phyloP scores from a whole-genome alignment of 2,113 vertebrate species.

The Macquaria australasica region DNA sequence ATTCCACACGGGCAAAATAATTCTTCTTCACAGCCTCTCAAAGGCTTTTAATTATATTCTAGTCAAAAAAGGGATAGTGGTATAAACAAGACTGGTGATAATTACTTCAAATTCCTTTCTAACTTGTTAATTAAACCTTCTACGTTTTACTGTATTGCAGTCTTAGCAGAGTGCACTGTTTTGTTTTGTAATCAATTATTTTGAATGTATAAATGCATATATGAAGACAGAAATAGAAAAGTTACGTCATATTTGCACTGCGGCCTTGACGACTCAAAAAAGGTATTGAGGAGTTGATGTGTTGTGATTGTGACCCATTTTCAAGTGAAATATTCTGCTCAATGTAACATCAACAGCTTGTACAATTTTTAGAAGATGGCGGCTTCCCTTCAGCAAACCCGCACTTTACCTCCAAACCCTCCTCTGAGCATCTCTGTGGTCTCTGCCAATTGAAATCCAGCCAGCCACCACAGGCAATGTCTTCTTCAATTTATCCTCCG shows the following conservation, averaged over 20 bases:
- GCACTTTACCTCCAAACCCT: conserved; percentile 43
- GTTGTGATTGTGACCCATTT: conserved; percentile 19
- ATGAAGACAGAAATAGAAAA: neutral
- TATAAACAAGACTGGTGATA: conserved; percentile 1
- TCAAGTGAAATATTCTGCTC: conserved; percentile 15
- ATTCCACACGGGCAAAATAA: conserved; percentile 29
- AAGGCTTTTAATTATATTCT: conserved; percentile 22
- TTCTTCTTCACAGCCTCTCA: conserved; percentile 17
- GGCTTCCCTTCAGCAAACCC: conserved; percentile 40
- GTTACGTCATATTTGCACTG: neutral
- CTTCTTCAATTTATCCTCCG: conserved; percentile 58
- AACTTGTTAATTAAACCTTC: neutral
- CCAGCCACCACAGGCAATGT: conserved; percentile 59
- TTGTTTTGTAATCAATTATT: neutral
- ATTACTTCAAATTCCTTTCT: conserved; percentile 2
- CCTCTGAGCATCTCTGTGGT: conserved; percentile 38
- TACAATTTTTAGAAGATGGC: conserved; percentile 23
- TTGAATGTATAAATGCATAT: neutral
- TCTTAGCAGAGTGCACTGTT: neutral
- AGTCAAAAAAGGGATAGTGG: neutral
- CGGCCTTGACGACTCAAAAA: neutral
- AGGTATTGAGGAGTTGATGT: neutral
- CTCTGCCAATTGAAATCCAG: conserved; percentile 65
- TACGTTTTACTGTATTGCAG: neutral
- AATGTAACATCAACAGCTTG: conserved; percentile 30